These are phyloP conservation scores for Harpagifer antarcticus DNA, from an alignment of 2,797 vertebrate genomes.

Conservation along the genomic window DNA sequence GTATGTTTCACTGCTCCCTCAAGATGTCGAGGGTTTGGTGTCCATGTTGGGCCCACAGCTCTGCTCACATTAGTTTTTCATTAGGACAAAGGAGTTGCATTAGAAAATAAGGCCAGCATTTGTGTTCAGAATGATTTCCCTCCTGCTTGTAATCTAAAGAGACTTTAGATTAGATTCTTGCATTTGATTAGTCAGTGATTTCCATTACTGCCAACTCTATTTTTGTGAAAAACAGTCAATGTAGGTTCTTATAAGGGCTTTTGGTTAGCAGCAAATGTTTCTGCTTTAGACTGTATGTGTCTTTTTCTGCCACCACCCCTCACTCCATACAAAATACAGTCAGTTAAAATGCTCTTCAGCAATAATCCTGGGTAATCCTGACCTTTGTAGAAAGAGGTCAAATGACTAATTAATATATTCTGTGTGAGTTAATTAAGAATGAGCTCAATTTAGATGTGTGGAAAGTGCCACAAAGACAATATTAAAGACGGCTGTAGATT, in stretches of 20 bases:
- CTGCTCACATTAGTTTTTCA: neutral
- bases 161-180: neutral
- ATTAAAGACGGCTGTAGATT: slow-evolving; percentile 38
- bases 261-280: neutral
- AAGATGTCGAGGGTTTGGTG: slow-evolving; percentile 5
- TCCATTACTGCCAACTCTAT: neutral
- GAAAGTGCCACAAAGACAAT: slow-evolving; percentile 47
- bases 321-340: neutral
- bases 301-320: neutral
- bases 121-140: neutral
- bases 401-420: slow-evolving; percentile 58
- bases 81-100: neutral
- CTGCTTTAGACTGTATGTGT: neutral
- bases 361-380: slow-evolving; percentile 50
- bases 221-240: neutral
- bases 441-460: slow-evolving; percentile 38
- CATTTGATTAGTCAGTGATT: slow-evolving; percentile 16
- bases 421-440: slow-evolving; percentile 59
- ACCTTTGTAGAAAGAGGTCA: slow-evolving; percentile 51
- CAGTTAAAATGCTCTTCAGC: slow-evolving; percentile 34
- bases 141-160: neutral
- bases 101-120: neutral
- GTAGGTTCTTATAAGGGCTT: neutral
- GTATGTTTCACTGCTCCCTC: slow-evolving; percentile 4
- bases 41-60: neutral